Evolutionary conservation across 92 coral and sea anemone species (phyloP), one percentile per base, ranked within the genome.

Genomic region (Epizoanthus scotinus): DNA sequence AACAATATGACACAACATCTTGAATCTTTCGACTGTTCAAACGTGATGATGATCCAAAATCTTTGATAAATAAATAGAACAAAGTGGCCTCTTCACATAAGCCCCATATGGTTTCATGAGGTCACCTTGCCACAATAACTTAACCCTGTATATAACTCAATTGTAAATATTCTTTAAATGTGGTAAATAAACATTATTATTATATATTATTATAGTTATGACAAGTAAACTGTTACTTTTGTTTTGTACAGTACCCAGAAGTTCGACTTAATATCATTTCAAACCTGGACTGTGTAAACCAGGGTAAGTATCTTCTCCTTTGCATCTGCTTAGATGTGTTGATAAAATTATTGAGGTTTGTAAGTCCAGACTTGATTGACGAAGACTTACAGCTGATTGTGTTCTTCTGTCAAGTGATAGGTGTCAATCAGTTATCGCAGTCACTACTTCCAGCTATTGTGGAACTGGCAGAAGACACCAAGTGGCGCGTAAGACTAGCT

Each of bases 401-500:
- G 40, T 54, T 6, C 59, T 87, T 21, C 60, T 55, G 28, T 55
- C 21, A 63, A 95, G 98, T 95, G 38, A 95, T 95, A 77, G 98
- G 98, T 29, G 97, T 95, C 29, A 88, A 91, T 83, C 98, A 95
- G 86, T 72, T 95, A 29, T 95, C 98, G 1, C 98, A 95, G 95
- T 95, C 98, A 17, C 89, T 95, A 7, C 90, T 95, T 25, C 98
- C 98, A 67, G 98, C 98, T 53, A 95, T 95, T 70, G 94, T 95
- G 12, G 98, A 95, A 83, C 94, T 95, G 31, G 98, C 98, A 54
- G 98, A 94, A 84, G 98, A 95, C 68, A 90, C 94, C 50, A 95
- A 95, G 75, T 95, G 98, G 98, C 94, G 98, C 78, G 98, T 95
- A 17, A 84, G 98, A 40, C 92, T 95, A 53, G 98, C 98, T 61